Evolutionary conservation across 2,113 vertebrate genomes (phyloP), one percentile per base, ranked within the genome.

Genomic region (Actenoides lindsayi): DNA sequence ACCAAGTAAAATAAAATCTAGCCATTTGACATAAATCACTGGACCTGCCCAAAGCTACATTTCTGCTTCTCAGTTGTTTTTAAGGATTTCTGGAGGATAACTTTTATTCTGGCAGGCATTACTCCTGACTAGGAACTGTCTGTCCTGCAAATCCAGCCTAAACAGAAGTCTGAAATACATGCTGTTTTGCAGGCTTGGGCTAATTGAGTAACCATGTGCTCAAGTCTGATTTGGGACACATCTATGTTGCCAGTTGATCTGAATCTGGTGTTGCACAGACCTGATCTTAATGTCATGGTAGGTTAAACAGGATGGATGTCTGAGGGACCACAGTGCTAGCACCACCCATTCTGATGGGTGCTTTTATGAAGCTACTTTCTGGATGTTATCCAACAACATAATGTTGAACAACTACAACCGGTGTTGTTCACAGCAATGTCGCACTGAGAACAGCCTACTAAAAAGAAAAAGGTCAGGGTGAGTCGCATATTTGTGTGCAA

Each of bases 11-110:
- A 88, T 41, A 60, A 89, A 89, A 81, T 11, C 9, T 53, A 48
- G 17, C 18, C 77, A 54, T 78, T 84, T 78, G 64, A 64, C 59
- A 59, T 63, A 70, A 96, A 67, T 18, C 33, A 65, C 33, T 35
- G 57, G 86, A 75, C 28, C 54, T 67, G 68, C 30, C 37, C 76
- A 86, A 94, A 93, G 54, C 56, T 87, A 92, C 15, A 68, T 63
- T 95, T 93, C 60, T 87, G 37, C 46, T 77, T 86, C 67, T 80
- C 62, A 75, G 64, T 67, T 89, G 46, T 71, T 90, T 93, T 63
- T 33, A 92, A 87, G 35, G 83, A 71, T 89, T 83, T 94, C 60
- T 71, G 68, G 89, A 91, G 65, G 54, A 37, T 63, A 78, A 59
- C 10, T 51, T 87, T 59, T 70, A 16, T 82, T 64, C 64, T 95